phyloP scores from a whole-genome alignment of 2,888 invertebrate genomes.

The Hirtodrosophila histrioides region DNA sequence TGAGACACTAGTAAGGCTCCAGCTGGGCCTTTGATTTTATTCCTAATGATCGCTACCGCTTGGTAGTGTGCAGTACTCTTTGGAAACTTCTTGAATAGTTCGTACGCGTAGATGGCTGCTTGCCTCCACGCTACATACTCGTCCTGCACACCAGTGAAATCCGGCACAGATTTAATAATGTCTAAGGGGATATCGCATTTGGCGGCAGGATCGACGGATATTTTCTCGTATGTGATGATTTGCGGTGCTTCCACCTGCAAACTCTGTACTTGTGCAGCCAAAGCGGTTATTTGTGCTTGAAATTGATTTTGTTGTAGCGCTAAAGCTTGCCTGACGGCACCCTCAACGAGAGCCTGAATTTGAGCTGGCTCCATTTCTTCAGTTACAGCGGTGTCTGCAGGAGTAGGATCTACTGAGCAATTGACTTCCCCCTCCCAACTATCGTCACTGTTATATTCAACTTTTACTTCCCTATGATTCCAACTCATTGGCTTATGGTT shows the following conservation, averaged over 20 bases:
- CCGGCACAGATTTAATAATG: slow-evolving; percentile 20
- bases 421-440: too few relatives aligned
- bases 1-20: slow-evolving; percentile 19
- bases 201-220: slow-evolving; percentile 6
- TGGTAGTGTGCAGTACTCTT: slow-evolving; percentile 8
- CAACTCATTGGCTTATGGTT: too few relatives aligned
- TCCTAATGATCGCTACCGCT: slow-evolving; percentile 20
- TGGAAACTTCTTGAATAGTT: slow-evolving; percentile 8
- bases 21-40: slow-evolving; percentile 20
- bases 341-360: slow-evolving; percentile 5
- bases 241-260: slow-evolving; percentile 20
- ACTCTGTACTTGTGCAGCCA: slow-evolving; percentile 6
- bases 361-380: slow-evolving; percentile 4
- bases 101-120: slow-evolving; percentile 20
- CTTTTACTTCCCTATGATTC: too few relatives aligned
- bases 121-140: slow-evolving; percentile 25
- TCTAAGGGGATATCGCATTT: slow-evolving; percentile 19
- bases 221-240: slow-evolving; percentile 14
- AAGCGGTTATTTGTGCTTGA: slow-evolving; percentile 14
- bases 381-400: too few relatives aligned
- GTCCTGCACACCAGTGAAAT: slow-evolving; percentile 13
- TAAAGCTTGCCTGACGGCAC: slow-evolving; percentile 13
- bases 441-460: too few relatives aligned
- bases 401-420: too few relatives aligned
- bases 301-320: slow-evolving; percentile 9